Evolutionary conservation across 2,888 invertebrate species (phyloP), one percentile per base, ranked within the genome.

Genomic region (Athetis lepigone): DNA sequence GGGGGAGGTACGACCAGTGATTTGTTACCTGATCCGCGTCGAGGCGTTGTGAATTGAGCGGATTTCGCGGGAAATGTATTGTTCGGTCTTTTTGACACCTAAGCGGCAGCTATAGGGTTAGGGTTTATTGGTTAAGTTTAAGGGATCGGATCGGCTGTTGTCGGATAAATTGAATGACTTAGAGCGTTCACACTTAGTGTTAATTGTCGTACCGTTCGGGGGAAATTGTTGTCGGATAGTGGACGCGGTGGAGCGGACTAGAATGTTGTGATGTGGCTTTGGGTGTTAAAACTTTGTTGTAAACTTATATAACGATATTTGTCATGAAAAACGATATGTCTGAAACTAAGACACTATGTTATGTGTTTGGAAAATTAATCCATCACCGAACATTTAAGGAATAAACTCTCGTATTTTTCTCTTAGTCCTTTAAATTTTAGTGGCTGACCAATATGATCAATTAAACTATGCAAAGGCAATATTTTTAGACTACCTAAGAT

Each of bases 31-130:
- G 70, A 79, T 75, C 77, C 77, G 66, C 74, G 64, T 61, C 65
- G 78, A 77, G 73, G 74, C 75, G 77, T 79, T 80, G 82, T 82
- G 83, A 83, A 82, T 85, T 79, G 80, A 76, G 73, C 63, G 75
- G 74, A 81, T 83, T 75, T 74, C 70, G 69, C 52, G 57, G 70
- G 52, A 75, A 74, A 80, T 78, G 76, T 78, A 78, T 84, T 69
- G 70, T 72, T 75, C 72, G 82, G 79, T 79, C 75, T 80, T 75
- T 83, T 77, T 83, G 82, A 80, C 80, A 81, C 80, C 75, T 75
- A 79, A 78, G 74, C 79, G 65, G 42, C 47, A 63, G 57, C 70
- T 77, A 79, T 74, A 77, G 75, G 77, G 77, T 76, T 77, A 75
- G 57, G 64, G 62, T 68, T 71, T 71, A 72, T 75, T 70, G 67